Evolutionary conservation across 2,888 invertebrate species (phyloP), one percentile per base, ranked within the genome.

Genomic region (Lobophora halterata): DNA sequence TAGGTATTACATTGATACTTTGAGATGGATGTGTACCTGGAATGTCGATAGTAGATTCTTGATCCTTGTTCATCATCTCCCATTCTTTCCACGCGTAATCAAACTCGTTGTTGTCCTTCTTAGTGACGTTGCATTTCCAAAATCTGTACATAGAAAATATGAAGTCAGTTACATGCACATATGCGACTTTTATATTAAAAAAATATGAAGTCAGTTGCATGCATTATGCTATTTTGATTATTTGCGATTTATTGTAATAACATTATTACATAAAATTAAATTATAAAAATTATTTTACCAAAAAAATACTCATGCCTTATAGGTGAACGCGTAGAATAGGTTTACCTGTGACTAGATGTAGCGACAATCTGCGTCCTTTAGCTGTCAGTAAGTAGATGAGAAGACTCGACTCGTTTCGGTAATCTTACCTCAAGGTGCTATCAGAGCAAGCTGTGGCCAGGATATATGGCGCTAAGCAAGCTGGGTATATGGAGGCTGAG

Each of bases 401-500:
- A n/a, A n/a, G n/a, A n/a, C n/a, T n/a, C n/a, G n/a, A n/a, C n/a
- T n/a, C n/a, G n/a, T n/a, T n/a, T n/a, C n/a, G n/a, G n/a, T n/a
- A n/a, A n/a, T 21, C 34, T 46, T 54, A 92, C 86, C 92, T 88
- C 18, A 97, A 91, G 0, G 94, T 92, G 49, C 97, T 97, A 70
- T 99, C 99, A 5, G 96, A 94, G 70, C 98, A 99, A 1, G 98
- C 97, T 0, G 98, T 98, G 0, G 97, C 95, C 42, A 99, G 90
- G 44, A 97, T 95, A 72, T 98, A 99, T 0, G 99, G 99, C 0
- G 99, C 97, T 65, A 97, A 92, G 78, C 99, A 99, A n/a, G 98
- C 98, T 2, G 99, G 98, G 82, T 99, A 99, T 61, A 99, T 97
- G 11, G 97, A 97, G 0, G 99, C 97, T 0, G 98, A 98, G 70